phyloP scores from a whole-genome alignment of 92 coral and sea anemone genomes.

The Parazoanthus atlanticus region DNA sequence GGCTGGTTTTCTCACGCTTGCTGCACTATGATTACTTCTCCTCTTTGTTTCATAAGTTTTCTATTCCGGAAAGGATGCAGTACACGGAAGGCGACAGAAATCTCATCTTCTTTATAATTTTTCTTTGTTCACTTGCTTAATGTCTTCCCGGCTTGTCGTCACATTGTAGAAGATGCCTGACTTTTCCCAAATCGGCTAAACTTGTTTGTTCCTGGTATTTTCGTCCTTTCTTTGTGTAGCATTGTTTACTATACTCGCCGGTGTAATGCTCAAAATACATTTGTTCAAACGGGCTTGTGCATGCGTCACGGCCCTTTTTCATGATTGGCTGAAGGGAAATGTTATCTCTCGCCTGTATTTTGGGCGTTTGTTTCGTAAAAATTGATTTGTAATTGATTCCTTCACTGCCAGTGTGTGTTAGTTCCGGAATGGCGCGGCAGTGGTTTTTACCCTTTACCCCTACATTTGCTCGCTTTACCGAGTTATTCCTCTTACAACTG shows the following conservation, averaged over 20 bases:
- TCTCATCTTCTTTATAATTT: neutral
- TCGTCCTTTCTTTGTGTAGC: neutral
- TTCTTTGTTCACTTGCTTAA: neutral
- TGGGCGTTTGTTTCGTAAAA: neutral
- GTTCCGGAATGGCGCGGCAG: neutral
- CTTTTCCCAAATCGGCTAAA: neutral
- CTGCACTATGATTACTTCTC: neutral
- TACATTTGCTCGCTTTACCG: too few relatives aligned
- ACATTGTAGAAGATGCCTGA: neutral
- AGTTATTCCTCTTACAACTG: too few relatives aligned
- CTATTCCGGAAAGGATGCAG: slow-evolving; percentile 4
- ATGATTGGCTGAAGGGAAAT: neutral
- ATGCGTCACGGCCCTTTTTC: neutral
- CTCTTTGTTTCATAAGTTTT: neutral
- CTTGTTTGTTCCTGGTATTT: neutral
- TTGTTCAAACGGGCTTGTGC: neutral
- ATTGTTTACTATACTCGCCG: neutral
- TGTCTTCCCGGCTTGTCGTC: neutral
- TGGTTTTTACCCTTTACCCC: too few relatives aligned
- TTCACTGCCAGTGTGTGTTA: neutral
- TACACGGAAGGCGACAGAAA: slow-evolving; percentile 14
- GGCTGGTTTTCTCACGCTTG: neutral
- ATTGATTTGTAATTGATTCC: neutral
- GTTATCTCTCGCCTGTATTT: neutral
- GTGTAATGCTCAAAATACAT: neutral